Base-by-base conservation (phyloP, 2,888 invertebrate species). In the Oligia latruncula region DNA sequence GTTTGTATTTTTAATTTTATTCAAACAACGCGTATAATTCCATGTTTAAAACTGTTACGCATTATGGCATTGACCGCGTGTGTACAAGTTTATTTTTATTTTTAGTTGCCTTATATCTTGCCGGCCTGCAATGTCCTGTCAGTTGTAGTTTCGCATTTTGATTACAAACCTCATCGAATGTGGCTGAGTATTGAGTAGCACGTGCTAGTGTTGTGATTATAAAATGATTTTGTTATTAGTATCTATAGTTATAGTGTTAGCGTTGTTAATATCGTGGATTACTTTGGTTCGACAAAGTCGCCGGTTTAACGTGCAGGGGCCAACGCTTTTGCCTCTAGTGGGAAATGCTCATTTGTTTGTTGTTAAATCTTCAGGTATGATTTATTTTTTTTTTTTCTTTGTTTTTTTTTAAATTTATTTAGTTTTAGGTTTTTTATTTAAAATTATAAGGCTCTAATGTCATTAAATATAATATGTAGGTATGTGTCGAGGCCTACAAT, bases 321-420 rank as follows among this genome's bases (percentile, higher is more conserved):
- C 97, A 0, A 68, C 82, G 0, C 92, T 94, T 0, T 84, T 95
- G 62, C 97, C 97, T 0, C 20, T 97, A 4, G 71, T 97, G 17
- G 97, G 97, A 0, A 97, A 97, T 92, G 97, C 94, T 0, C 92
- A 95, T 80, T 92, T 96, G 43, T 94, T 97, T 81, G 89, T 95
- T 29, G 95, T 94, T 77, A 90, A 91, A 74, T 95, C 97, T n/a
- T 90, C 95, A 83, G 92, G 96, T 96, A 90, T 84, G 86, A 11
- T 46, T 46, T 46, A 2, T 46, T 46, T 11, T 11, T 46, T 3
- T 46, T 2, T 2, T 46, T 2, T 46, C 11, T 46, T n/a, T n/a
- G n/a, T 0, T 46, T 11, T 0, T 11, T 46, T 46, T 46, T 46
- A 2, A 43, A 43, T 46, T 46, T 46, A 11, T 11, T 11, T 46